Evolutionary conservation across 2,797 vertebrate genomes (phyloP), one percentile per base, ranked within the genome.

Genomic region (Silurus aristotelis): DNA sequence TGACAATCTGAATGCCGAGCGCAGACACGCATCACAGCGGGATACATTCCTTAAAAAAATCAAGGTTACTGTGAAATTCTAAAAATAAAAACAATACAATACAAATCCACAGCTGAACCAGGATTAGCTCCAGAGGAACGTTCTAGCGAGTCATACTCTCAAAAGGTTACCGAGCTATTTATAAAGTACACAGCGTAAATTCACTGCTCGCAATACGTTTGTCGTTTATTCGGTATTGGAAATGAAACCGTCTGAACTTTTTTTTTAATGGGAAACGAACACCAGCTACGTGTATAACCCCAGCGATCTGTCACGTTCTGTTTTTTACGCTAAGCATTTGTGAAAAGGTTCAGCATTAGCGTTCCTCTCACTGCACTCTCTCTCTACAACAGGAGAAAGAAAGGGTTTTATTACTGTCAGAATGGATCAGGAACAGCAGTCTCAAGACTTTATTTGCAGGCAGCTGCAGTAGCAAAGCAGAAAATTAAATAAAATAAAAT

Each of bases 351-450:
- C 12, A 27, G 58, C 17, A 5, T 27, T 6, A 14, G 20, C 13
- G 0, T 80, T 66, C 43, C 22, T 66, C n/a, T 61, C 20, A 25
- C 2, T 20, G 22, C 55, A 38, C 38, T 38, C 38, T 31, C 27
- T 61, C 20, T 63, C 12, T 64, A 22, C 14, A 64, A 46, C 78
- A 2, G 22, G 43, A 25, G 43, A 25, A 66, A 17, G 60, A 79
- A 64, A 79, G 1, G 1, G 77, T 79, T 63, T 79, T 63, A 79
- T 79, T 63, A 63, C 77, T 80, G 77, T 64, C 38, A 64, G 46
- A 1, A 2, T 4, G 7, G 77, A 80, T 80, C 38, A 80, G 46
- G 64, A 80, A 80, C 64, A 80, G 63, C 38, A 80, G 48, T 80
- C 60, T 80, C 13, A n/a, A 38, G 38, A 2, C 38, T 46, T 46